These are phyloP conservation scores for Anas platyrhynchos DNA, from an alignment of 2,113 vertebrate species.

Conservation along the genomic window DNA sequence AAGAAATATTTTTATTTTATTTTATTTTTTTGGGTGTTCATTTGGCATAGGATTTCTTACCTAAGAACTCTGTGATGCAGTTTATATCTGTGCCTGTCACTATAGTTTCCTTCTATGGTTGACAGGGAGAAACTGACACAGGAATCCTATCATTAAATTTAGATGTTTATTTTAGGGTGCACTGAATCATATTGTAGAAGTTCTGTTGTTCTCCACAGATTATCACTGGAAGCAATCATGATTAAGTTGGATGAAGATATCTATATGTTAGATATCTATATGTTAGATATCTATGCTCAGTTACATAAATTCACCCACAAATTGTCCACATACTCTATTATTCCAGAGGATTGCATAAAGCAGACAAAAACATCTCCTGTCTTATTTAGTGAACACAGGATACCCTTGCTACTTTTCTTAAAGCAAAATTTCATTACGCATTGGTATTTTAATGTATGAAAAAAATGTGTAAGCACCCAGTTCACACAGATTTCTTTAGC, in stretches of 20 bases:
- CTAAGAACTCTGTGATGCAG: not conserved
- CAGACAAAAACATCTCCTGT: not conserved
- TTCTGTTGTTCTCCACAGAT: conserved; percentile 12
- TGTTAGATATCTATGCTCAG: not conserved
- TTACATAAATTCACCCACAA: not conserved
- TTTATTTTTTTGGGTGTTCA: not conserved
- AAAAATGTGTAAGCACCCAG: not conserved
- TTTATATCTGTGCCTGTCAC: not conserved
- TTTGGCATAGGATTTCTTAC: conserved; percentile 8
- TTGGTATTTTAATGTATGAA: not conserved
- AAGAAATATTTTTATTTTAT: not conserved
- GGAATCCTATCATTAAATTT: not conserved
- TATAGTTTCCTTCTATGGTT: not conserved
- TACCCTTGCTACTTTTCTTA: not conserved
- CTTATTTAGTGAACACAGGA: not conserved
- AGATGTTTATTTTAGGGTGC: conserved; percentile 35
- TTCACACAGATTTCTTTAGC: not conserved
- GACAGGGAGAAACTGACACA: not conserved
- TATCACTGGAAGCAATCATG: conserved; percentile 1
- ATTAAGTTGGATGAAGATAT: not conserved
- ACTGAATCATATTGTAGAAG: conserved; percentile 8
- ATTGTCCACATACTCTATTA: not conserved
- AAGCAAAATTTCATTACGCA: not conserved
- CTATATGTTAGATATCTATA: not conserved
- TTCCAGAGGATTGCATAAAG: not conserved